Evolutionary conservation across 2,888 invertebrate species (phyloP), one percentile per base, ranked within the genome.

Genomic region (Panzeria rudis): DNA sequence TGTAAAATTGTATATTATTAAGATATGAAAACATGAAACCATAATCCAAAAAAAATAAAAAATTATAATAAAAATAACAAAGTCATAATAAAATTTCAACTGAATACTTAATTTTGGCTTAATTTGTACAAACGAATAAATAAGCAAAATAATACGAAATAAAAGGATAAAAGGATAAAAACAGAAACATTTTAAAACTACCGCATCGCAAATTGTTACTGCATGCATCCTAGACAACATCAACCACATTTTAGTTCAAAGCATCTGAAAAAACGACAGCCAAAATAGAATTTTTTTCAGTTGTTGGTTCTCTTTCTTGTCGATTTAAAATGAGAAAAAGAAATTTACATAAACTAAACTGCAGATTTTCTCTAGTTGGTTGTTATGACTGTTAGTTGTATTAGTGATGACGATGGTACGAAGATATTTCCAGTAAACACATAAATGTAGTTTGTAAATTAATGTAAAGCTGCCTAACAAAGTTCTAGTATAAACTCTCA

Each of bases 191-290:
- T 77, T 78, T 20, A 68, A 72, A 77, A 72, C 38, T 77, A 73
- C 84, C 61, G 84, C 84, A 84, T 17, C 73, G 72, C 76, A 81
- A 84, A 84, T 84, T 84, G 80, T 73, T 77, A 69, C 72, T 72
- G 52, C 77, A 81, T 61, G 47, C 17, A 77, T 77, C 73, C 77
- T 54, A 59, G 20, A 68, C 47, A 68, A 44, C 59, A 62, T 4
- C 32, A 54, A 64, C 32, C 54, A 47, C 47, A 72, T 72, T 77
- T 44, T 41, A 77, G 38, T 59, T 71, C 20, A 47, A 61, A 76
- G 38, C 44, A 61, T n/a, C 50, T 64, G 61, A 72, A 77, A 61
- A 54, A 71, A 72, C 68, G 56, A 61, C 79, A 54, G 35, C 52
- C 64, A 61, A 76, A 76, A 76, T 59, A 61, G 35, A 29, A 61